These are phyloP conservation scores for Phyllotreta cruciferae DNA, from an alignment of 2,888 invertebrate genomes.

Conservation along the genomic window DNA sequence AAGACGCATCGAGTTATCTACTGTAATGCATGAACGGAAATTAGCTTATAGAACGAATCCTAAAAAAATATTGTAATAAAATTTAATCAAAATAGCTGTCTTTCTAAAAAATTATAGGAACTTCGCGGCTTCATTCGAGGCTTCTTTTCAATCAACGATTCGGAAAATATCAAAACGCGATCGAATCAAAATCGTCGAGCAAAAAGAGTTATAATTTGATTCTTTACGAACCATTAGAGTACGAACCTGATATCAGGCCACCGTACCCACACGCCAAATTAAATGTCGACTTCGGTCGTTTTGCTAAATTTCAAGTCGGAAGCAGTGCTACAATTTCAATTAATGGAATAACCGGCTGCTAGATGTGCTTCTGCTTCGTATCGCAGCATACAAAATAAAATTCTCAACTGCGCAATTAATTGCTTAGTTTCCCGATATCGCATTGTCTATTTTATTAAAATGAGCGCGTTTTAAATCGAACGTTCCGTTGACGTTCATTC, in stretches of 20 bases:
- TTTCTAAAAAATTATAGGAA: too few relatives aligned
- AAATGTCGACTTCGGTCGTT: slow-evolving; percentile 13
- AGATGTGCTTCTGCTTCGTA: slow-evolving; percentile 3
- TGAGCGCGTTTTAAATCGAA: background rate
- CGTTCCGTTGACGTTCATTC: background rate
- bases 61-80: too few relatives aligned
- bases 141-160: too few relatives aligned
- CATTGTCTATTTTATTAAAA: slow-evolving; percentile 20
- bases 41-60: too few relatives aligned
- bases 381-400: slow-evolving; percentile 5
- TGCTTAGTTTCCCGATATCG: slow-evolving; percentile 14
- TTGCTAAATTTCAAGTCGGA: slow-evolving; percentile 12
- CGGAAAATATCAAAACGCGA: too few relatives aligned
- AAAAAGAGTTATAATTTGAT: too few relatives aligned
- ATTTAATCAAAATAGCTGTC: too few relatives aligned
- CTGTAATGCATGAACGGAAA: too few relatives aligned
- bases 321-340: slow-evolving; percentile 16
- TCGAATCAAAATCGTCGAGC: too few relatives aligned
- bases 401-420: slow-evolving; percentile 8
- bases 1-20: too few relatives aligned
- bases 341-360: slow-evolving; percentile 14
- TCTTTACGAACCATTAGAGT: background rate
- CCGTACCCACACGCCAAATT: slow-evolving; percentile 5
- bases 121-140: too few relatives aligned
- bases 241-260: slow-evolving; percentile 1